Base-by-base conservation (phyloP, 2,888 invertebrate species). In the Ramazzottius varieornatus region DNA sequence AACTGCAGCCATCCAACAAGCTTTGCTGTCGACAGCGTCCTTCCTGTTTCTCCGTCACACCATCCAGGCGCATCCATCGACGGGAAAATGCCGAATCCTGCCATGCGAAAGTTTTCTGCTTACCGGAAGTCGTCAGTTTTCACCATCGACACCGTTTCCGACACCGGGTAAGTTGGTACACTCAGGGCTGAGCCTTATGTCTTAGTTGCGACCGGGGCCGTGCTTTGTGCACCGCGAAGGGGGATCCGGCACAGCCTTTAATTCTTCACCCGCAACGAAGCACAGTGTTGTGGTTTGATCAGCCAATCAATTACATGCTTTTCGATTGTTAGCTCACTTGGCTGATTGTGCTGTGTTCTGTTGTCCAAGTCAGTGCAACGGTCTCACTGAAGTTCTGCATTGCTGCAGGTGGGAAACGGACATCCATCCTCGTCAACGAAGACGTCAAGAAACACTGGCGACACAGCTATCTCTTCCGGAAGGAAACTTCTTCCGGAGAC, bases 321-420 rank as follows among this genome's bases (percentile, higher is more conserved):
- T 40, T 40, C 13, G 13, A 40, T 20, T 40, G 40, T 40, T 40
- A 8, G 40, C 40, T 8, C 40, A 20, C 40, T 8, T 40, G 40
- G 8, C 13, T 40, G 20, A 13, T 40, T 20, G 40, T 40, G 40
- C 13, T 4, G 24, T 24, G 54, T 16, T 54, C 29, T 24, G 20
- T 24, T 54, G 4, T 54, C 29, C 4, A 24, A 54, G 4, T 13
- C 40, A 20, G 40, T n/a, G 13, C 40, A 40, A 8, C 40, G 20
- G 8, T 40, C 13, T 40, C 8, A 40, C 40, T 20, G 20, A 20
- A 13, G 40, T 20, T 8, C 20, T 40, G 40, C 8, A 29, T 29
- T 54, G 16, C 24, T 54, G 8, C 54, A 54, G 54, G 29, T 54
- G 54, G 54, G 54, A 54, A 54, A 54, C 54, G 29, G 54, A 54